phyloP scores from a whole-genome alignment of 1,140 invertebrate species.

The Physella acuta region DNA sequence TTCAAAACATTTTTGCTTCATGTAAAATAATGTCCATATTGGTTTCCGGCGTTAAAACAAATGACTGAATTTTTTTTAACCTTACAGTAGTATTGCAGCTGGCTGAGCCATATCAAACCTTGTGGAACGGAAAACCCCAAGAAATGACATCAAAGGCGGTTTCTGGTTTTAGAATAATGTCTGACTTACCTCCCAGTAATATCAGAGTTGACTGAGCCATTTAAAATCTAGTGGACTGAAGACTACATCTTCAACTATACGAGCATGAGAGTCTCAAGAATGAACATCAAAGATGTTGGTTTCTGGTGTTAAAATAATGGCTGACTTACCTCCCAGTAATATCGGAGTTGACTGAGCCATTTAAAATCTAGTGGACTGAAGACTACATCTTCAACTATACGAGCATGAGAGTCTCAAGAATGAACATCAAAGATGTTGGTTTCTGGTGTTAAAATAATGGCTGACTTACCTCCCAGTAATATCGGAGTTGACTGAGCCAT shows the following conservation, averaged over 20 bases:
- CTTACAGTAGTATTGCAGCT: slow-evolving; percentile 90
- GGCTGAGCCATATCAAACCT: slow-evolving; percentile 88
- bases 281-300: slow-evolving; percentile 88
- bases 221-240: slow-evolving; percentile 77
- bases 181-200: slow-evolving; percentile 92
- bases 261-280: slow-evolving; percentile 77
- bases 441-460: too few species aligned
- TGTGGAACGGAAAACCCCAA: slow-evolving; percentile 72
- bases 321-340: slow-evolving; percentile 88
- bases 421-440: slow-evolving; percentile 88
- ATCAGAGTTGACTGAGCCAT: slow-evolving; percentile 87
- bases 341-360: slow-evolving; percentile 87
- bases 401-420: slow-evolving; percentile 77
- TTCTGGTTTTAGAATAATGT: too few species aligned
- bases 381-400: slow-evolving; percentile 72
- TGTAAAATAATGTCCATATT: too few species aligned
- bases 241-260: slow-evolving; percentile 72
- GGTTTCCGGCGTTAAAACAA: too few species aligned
- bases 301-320: too few species aligned
- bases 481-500: slow-evolving; percentile 87
- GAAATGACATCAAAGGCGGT: slow-evolving; percentile 88
- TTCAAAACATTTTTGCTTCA: too few species aligned
- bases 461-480: slow-evolving; percentile 85
- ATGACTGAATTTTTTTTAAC: too few species aligned
- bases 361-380: slow-evolving; percentile 77